Evolutionary conservation across 2,888 invertebrate species (phyloP).

Genomic region (Papilio protenor): DNA sequence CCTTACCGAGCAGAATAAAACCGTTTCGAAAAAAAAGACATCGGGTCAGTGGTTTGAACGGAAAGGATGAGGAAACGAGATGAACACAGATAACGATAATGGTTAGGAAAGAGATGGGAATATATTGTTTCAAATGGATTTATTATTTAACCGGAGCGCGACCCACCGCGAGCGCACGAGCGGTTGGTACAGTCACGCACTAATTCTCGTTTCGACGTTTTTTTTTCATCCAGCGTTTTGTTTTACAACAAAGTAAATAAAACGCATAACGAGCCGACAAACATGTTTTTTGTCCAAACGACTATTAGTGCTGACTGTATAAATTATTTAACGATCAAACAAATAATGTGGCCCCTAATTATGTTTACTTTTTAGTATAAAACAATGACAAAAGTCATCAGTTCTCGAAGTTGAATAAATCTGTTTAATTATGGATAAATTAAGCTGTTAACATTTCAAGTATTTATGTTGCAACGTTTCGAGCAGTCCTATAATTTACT

Average conservation of each 20-base stretch:
- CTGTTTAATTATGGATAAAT: not conserved
- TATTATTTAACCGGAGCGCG: slow-evolving; percentile 41
- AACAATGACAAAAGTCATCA: not conserved
- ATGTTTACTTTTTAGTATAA: not conserved
- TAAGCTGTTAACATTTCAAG: slow-evolving; percentile 10
- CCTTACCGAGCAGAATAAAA: slow-evolving; percentile 14
- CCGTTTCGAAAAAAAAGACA: slow-evolving; percentile 27
- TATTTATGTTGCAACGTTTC: not conserved
- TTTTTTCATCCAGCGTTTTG: slow-evolving; percentile 19
- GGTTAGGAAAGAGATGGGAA: slow-evolving; percentile 13
- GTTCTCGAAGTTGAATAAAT: not conserved
- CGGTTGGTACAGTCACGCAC: slow-evolving; percentile 38
- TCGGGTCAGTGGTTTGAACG: slow-evolving; percentile 6
- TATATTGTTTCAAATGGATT: slow-evolving; percentile 40
- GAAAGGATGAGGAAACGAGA: slow-evolving; percentile 86
- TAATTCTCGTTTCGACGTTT: slow-evolving; percentile 35
- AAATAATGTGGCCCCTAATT: slow-evolving; percentile 19
- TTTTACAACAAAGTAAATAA: slow-evolving; percentile 33
- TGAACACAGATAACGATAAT: slow-evolving; percentile 4
- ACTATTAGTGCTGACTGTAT: slow-evolving; percentile 23
- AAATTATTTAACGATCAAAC: not conserved
- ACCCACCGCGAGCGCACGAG: slow-evolving; percentile 38
- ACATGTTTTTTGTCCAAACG: slow-evolving; percentile 25
- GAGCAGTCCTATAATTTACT: slow-evolving; percentile 10
- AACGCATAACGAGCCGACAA: slow-evolving; percentile 25